Evolutionary conservation across 2,113 vertebrate genomes (phyloP), one percentile per base, ranked within the genome.

Genomic region (Pseudonaja textilis): DNA sequence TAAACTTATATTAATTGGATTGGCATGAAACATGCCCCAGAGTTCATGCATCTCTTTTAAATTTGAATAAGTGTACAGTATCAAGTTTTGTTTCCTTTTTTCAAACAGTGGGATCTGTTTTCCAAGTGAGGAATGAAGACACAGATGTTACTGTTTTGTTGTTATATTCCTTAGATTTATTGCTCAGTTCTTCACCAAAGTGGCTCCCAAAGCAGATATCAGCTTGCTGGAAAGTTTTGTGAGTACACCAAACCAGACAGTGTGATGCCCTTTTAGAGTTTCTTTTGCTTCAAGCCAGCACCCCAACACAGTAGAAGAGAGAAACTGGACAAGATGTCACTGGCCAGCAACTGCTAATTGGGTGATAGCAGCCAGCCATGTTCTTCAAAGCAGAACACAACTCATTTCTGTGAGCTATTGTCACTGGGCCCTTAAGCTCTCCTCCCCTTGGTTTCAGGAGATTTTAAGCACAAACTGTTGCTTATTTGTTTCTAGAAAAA

Each of bases 51-150:
- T 42, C 55, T 4, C 2, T 23, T 56, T 45, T 86, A 22, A 23
- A 61, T 23, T 6, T 55, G 50, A 69, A 29, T 81, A 81, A 81
- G 69, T 81, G 18, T 81, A 74, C 12, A 52, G 1, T 91, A 26
- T 57, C 74, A 59, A 16, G 16, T 85, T 85, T 93, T 93, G 1
- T 81, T 61, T 39, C 50, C 9, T 26, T 6, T 50, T 59, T 57
- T 59, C 11, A 23, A 85, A 89, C 59, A 85, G 85, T 34, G 3
- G 59, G 22, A 50, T 25, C 25, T 23, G 7, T 89, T 89, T 47
- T 39, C 69, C 89, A 39, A 93, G 74, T 61, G 88, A 93, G 22
- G 57, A 55, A 89, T 89, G 61, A 81, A 89, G 74, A 45, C 52
- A 22, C 39, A 90, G 45, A 50, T 85, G 39, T 5, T 52, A 55